Conservation (phyloP, 1,140 invertebrate genomes). For the Calosoma granatense region DNA sequence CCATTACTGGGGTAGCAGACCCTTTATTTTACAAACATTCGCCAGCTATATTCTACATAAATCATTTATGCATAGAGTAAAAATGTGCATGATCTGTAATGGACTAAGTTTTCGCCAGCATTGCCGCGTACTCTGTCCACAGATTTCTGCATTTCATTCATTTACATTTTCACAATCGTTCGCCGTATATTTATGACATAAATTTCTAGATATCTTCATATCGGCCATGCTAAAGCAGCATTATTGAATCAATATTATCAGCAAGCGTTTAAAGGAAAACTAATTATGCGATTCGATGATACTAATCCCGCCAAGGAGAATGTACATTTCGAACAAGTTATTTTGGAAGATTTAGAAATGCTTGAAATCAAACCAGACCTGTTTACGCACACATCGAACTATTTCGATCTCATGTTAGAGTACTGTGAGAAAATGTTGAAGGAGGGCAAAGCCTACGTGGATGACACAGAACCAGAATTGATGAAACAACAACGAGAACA, state of each 20-base stretch:
- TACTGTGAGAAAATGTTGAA: conserved; percentile 85
- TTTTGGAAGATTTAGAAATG: conserved; percentile 87
- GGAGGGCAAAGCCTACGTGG: conserved; percentile 87
- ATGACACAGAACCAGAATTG: conserved; percentile 86
- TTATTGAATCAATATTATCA: conserved; percentile 97
- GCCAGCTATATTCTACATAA: too few relatives aligned
- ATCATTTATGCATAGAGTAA: too few relatives aligned
- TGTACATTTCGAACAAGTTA: conserved; percentile 96
- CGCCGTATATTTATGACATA: too few relatives aligned
- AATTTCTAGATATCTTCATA: conserved; percentile 70
- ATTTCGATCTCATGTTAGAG: conserved; percentile 86
- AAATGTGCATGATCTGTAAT: too few relatives aligned
- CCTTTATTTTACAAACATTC: too few relatives aligned
- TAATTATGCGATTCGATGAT: conserved; percentile 99
- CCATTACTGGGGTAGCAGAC: too few relatives aligned
- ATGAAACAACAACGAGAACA: conserved; percentile 96
- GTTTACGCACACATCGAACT: conserved; percentile 93
- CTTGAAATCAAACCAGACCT: conserved; percentile 86
- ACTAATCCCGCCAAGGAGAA: conserved; percentile 99
- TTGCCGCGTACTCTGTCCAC: too few relatives aligned
- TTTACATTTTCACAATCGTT: too few relatives aligned
- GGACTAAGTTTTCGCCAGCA: too few relatives aligned
- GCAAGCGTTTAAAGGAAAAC: conserved; percentile 81
- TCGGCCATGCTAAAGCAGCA: conserved; percentile 98
- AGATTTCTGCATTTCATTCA: too few relatives aligned